Evolutionary conservation across 2,113 vertebrate species (phyloP).

Genomic region (Equus przewalskii): DNA sequence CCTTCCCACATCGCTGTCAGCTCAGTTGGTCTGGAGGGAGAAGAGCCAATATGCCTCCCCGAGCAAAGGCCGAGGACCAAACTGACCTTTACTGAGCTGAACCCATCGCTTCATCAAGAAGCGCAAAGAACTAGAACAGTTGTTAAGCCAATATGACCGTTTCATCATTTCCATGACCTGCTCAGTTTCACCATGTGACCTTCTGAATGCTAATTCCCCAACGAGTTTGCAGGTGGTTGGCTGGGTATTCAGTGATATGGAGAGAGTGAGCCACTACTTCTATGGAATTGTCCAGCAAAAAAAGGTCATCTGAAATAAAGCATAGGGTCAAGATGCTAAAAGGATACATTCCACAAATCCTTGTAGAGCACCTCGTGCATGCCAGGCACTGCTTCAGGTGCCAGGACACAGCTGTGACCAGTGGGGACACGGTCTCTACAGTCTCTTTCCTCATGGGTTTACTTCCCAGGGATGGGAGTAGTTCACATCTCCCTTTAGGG

Average conservation of each 20-base stretch:
- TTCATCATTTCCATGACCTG: not conserved
- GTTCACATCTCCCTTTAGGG: not conserved
- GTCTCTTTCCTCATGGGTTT: not conserved
- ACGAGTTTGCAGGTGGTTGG: not conserved
- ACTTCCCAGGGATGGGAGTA: not conserved
- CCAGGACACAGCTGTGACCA: not conserved
- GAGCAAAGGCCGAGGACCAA: not conserved
- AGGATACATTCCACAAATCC: not conserved
- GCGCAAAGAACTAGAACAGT: not conserved
- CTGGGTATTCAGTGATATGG: not conserved
- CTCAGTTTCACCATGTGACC: not conserved
- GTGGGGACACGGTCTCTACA: not conserved
- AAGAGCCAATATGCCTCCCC: not conserved
- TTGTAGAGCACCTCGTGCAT: not conserved
- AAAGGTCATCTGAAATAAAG: not conserved
- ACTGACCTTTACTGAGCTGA: not conserved
- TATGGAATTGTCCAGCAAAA: not conserved
- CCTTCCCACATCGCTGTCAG: not conserved
- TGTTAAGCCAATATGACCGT: not conserved
- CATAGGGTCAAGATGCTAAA: not conserved
- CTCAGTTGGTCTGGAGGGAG: not conserved
- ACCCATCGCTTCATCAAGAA: not conserved
- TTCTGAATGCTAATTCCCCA: not conserved
- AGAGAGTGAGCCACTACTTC: not conserved
- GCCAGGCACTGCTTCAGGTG: not conserved